Evolutionary conservation across 2,113 vertebrate genomes (phyloP).

Genomic region (Triplophysa rosa): DNA sequence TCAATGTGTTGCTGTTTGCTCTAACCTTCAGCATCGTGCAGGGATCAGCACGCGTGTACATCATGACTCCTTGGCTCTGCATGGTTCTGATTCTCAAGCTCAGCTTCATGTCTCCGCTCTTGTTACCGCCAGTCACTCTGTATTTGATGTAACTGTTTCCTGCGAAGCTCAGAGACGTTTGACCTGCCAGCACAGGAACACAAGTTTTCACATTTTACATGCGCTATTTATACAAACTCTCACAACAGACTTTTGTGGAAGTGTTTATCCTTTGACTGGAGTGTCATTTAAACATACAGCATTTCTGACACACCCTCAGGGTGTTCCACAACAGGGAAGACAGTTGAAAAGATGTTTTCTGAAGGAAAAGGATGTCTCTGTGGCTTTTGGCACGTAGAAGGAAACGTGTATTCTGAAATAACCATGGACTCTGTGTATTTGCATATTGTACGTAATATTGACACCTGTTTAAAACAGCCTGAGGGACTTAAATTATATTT

Average conservation of each 20-base stretch:
- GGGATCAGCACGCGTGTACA: slow-evolving; percentile 92
- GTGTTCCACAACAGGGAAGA: neutral
- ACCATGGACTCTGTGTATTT: neutral
- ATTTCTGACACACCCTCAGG: neutral
- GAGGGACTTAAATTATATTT: neutral
- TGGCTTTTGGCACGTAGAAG: neutral
- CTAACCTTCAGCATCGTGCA: slow-evolving; percentile 95
- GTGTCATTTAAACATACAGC: neutral
- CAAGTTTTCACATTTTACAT: neutral
- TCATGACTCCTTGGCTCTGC: slow-evolving; percentile 92
- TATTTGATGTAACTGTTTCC: slow-evolving; percentile 99
- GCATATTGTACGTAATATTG: neutral
- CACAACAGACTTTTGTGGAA: neutral
- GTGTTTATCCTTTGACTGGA: neutral
- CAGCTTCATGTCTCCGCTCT: slow-evolving; percentile 86
- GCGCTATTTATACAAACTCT: neutral
- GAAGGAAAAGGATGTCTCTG: neutral
- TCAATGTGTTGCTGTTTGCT: neutral
- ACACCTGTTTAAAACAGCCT: neutral
- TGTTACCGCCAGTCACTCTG: slow-evolving; percentile 83
- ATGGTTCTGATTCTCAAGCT: slow-evolving; percentile 88
- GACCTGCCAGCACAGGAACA: slow-evolving; percentile 71
- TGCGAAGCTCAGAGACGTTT: slow-evolving; percentile 92
- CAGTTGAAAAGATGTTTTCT: neutral
- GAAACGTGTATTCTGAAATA: neutral